These are phyloP conservation scores for Caenorhabditis virilis DNA, from an alignment of 2,888 invertebrate genomes.

Conservation along the genomic window DNA sequence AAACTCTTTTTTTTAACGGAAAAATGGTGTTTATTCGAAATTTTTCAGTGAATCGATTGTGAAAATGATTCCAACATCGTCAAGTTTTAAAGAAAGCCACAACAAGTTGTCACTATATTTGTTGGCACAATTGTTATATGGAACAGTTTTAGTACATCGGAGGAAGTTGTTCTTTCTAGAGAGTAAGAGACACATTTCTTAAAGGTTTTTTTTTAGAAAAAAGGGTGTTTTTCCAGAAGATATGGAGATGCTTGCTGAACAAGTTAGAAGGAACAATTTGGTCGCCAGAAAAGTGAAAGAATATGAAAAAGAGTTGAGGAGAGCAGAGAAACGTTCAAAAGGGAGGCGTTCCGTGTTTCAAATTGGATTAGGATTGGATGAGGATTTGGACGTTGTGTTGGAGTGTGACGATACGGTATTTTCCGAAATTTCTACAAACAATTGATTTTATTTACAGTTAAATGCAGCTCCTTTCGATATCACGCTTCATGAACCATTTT, in stretches of 20 bases:
- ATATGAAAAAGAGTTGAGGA: background rate
- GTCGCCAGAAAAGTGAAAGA: background rate
- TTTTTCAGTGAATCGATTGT: background rate
- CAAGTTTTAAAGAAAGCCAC: background rate
- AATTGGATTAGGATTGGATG: too few species aligned
- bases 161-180: background rate
- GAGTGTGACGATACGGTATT: too few species aligned
- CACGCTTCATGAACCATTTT: too few species aligned
- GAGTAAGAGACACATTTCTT: background rate
- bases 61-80: background rate
- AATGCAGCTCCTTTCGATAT: too few species aligned
- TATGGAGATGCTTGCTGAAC: background rate
- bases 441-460: too few species aligned
- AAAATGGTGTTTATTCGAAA: background rate
- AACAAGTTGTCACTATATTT: background rate
- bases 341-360: too few species aligned
- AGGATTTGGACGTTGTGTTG: too few species aligned
- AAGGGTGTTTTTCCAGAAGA: too few species aligned
- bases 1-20: background rate
- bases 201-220: too few species aligned
- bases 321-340: background rate
- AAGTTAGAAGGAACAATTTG: background rate
- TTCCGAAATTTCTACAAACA: too few species aligned
- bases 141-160: background rate
- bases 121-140: background rate